Evolutionary conservation across 2,888 invertebrate genomes (phyloP), one percentile per base, ranked within the genome.

Genomic region (Leucania comma): DNA sequence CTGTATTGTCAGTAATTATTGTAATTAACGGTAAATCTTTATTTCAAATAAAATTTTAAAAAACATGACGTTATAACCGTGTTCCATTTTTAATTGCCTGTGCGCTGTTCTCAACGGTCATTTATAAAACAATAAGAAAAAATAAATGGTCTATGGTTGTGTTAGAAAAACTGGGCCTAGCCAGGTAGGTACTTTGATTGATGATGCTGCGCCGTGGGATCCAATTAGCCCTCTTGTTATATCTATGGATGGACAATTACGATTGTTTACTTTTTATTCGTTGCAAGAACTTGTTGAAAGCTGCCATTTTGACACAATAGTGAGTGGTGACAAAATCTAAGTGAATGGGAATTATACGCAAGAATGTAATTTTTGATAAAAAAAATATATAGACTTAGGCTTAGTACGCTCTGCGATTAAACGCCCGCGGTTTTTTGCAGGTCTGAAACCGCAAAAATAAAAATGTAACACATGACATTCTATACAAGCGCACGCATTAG

Each of bases 161-260:
- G 54, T 68, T 77, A 67, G 68, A 83, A 83, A 75, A 81, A 76
- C 76, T 81, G 68, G 68, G 61, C 50, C 61, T 46, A 65, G 73
- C 48, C 68, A 57, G 38, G 14, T 71, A 60, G 35, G 48, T 78
- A 51, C 46, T 75, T 77, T 83, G 85, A 86, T 86, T 72, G 83
- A 85, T 79, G 78, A 66, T 63, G 63, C 29, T 66, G 54, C 68
- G 50, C 62, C 84, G 84, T 85, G 85, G 84, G 82, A 85, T 75
- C 81, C 80, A 86, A 85, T 85, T 85, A 84, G 70, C 68, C 72
- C 64, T 56, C 72, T 74, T 80, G 68, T 78, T 73, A 72, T 74
- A 67, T 60, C 72, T 76, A 59, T 76, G 64, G 74, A 68, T 69
- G 67, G 67, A 80, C 75, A 67, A 78, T 83, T 74, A 74, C 29